Evolutionary conservation across 2,113 vertebrate species (phyloP).

Genomic region (Pseudonaja textilis): DNA sequence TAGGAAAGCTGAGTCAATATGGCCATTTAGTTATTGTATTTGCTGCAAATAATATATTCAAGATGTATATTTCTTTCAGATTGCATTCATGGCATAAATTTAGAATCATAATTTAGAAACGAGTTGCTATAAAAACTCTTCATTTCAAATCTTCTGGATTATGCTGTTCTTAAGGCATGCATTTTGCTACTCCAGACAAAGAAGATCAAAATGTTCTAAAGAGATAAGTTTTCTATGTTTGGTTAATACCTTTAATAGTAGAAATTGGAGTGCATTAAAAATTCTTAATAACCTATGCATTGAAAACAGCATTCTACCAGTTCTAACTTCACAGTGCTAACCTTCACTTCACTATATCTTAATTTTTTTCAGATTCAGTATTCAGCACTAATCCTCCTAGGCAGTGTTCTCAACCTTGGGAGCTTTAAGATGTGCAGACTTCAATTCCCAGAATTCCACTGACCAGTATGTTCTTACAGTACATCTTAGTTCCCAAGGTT

Average conservation of each 20-base stretch:
- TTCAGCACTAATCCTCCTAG: not conserved
- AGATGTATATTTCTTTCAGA: not conserved
- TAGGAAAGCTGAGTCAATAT: not conserved
- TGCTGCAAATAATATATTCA: not conserved
- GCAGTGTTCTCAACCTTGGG: not conserved
- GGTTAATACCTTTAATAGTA: not conserved
- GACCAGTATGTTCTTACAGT: not conserved
- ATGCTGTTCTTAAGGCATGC: not conserved
- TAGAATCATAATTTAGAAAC: not conserved
- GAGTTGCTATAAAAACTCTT: not conserved
- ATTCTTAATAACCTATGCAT: not conserved
- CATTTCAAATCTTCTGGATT: not conserved
- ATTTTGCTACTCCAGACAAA: not conserved
- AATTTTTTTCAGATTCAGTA: not conserved
- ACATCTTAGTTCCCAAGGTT: not conserved
- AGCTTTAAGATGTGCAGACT: not conserved
- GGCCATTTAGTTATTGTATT: not conserved
- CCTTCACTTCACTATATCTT: not conserved
- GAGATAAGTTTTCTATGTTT: not conserved
- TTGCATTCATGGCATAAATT: not conserved
- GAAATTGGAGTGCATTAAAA: not conserved
- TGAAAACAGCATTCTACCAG: not conserved
- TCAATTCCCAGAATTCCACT: not conserved
- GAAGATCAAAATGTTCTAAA: not conserved
- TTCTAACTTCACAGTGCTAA: not conserved